Evolutionary conservation across 2,888 invertebrate genomes (phyloP), one percentile per base, ranked within the genome.

Genomic region (Lepidochrysops patricia): DNA sequence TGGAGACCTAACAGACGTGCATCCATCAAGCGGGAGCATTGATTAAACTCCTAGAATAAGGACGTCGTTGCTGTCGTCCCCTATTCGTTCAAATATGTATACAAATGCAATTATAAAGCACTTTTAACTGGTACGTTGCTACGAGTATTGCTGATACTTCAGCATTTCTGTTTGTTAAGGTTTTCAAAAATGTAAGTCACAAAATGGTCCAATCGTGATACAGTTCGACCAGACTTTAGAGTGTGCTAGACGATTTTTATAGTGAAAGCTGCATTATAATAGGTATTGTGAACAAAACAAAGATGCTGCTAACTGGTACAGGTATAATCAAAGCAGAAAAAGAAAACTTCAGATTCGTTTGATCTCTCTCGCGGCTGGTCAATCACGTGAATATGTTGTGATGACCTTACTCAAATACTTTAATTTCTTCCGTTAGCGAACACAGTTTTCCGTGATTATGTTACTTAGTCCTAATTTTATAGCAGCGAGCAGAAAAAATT

Each of bases 1-100:
- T 54, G 54, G 32, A 54, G 54, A 32, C 32, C 54, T 32, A 54
- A 54, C 54, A 54, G 54, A 54, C 54, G 54, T 54, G 54, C 15
- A 54, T 54, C 32, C 29, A 54, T 54, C 29, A 32, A 54, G 54
- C 32, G 19, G 12, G 15, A 32, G 29, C 54, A 32, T 54, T 54
- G 54, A 54, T 54, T 54, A 54, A 54, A 27, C 13, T 27, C 15
- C 27, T 29, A 12, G 54, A 29, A 52, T 29, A 52, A 52, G 32
- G 32, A 54, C 54, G 54, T 19, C 12, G 13, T 13, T 15, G 19
- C 29, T 27, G 27, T 5, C 13, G 43, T 19, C 19, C 43, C 43
- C 43, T 15, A 43, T 43, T 19, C 19, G 19, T 43, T 23, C 23
- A 23, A 43, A 43, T 19, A 19, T n/a, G n/a, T n/a, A n/a, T 9